Conservation (phyloP, 2,888 invertebrate species). For the Cantharis nigra region DNA sequence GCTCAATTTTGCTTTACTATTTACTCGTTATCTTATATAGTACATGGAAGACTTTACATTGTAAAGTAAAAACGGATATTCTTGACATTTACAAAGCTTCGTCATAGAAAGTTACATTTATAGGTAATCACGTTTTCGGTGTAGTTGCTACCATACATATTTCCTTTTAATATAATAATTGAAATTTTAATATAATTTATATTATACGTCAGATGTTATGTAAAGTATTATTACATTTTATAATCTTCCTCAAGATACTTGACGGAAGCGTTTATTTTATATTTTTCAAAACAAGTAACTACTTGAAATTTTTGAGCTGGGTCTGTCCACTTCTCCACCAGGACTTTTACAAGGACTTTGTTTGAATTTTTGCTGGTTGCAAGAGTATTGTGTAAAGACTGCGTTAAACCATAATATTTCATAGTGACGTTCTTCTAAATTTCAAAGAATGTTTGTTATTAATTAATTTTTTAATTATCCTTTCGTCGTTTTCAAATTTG, state of each 20-base stretch:
- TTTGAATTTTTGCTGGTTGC: no score
- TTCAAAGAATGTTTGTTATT: neutral
- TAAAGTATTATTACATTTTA: neutral
- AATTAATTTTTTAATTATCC: neutral
- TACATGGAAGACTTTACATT: slow-evolving; percentile 11
- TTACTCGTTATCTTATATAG: slow-evolving; percentile 18
- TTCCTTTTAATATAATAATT: neutral
- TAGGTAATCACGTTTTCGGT: neutral
- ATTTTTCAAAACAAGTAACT: no score
- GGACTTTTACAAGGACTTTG: no score
- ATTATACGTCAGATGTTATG: neutral
- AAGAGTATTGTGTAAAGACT: no score
- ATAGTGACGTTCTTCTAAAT: neutral
- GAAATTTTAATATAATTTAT: neutral
- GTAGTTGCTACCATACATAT: neutral
- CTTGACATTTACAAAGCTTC: slow-evolving; percentile 17
- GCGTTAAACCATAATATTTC: no score
- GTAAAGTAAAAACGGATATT: slow-evolving; percentile 19
- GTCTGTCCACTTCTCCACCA: no score
- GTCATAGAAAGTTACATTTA: neutral
- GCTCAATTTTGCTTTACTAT: slow-evolving; percentile 26
- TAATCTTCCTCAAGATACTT: neutral
- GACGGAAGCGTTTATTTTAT: no score
- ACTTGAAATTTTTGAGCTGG: no score
- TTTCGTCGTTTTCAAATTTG: no score